Conservation (phyloP, 2,888 invertebrate genomes). For the Tiliacea aurago region DNA sequence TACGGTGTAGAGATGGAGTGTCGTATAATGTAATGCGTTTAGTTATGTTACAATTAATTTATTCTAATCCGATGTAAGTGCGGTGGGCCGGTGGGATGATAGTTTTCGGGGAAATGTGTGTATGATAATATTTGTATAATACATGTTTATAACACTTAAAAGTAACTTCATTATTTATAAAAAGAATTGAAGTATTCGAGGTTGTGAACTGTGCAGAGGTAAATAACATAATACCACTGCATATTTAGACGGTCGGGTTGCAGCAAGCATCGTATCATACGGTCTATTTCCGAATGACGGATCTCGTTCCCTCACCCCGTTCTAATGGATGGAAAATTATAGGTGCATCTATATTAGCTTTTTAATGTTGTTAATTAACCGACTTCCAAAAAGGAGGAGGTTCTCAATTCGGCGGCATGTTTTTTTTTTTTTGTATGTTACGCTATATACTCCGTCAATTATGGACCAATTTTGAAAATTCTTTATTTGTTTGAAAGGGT, state of each 20-base stretch:
- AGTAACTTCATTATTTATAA: not conserved
- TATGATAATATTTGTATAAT: not conserved
- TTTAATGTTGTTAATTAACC: not conserved
- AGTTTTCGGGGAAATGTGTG: conserved; percentile 13
- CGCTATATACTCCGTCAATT: too few relatives aligned
- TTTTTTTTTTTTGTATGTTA: too few relatives aligned
- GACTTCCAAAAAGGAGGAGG: too few relatives aligned
- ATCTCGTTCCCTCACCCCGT: not conserved
- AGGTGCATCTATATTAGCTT: not conserved
- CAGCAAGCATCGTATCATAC: not conserved
- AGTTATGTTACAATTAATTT: conserved; percentile 28
- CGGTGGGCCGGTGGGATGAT: not conserved
- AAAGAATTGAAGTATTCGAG: not conserved
- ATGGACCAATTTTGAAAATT: too few relatives aligned
- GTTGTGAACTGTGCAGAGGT: not conserved
- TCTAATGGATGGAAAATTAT: not conserved
- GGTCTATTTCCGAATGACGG: not conserved
- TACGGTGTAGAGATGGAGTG: conserved; percentile 9
- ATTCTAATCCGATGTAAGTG: conserved; percentile 29
- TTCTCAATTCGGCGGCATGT: too few relatives aligned
- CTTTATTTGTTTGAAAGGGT: too few relatives aligned
- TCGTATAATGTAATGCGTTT: conserved; percentile 24
- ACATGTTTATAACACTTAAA: conserved; percentile 6
- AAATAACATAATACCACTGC: not conserved
- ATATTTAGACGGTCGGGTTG: not conserved